Base-by-base conservation (phyloP, 1,140 invertebrate species). In the Cydia strobilella region DNA sequence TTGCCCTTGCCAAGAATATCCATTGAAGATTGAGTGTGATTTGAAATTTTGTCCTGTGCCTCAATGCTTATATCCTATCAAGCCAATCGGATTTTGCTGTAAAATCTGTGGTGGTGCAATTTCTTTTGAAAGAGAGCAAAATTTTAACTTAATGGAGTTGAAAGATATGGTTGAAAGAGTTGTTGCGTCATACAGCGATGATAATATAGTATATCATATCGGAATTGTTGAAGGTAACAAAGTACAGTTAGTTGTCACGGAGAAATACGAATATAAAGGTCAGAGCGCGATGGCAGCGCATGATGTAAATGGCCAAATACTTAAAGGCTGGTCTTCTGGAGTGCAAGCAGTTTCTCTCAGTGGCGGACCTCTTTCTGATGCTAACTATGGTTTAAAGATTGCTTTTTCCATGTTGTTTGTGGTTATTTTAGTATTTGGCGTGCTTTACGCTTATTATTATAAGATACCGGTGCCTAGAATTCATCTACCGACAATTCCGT, bases 81-180 rank as follows among this genome's bases (percentile, higher is more conserved):
- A 88, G 54, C 90, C 90, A 25, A 69, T 80, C 1, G 90, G 90
- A 5, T 87, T 89, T 76, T 92, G 90, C 69, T 92, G 90, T 79
- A 86, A 87, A 65, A 85, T 91, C 75, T 92, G 90, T 72, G 89
- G 90, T 4, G 90, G 88, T 4, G 78, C 74, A 7, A 77, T 91
- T n/a, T 62, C 73, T 1, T 86, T 90, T 74, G 77, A 90, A 72
- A 74, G 86, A 0, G 84, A 85, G 66, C 75, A 86, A 72, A 84
- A 77, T 35, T 92, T 90, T 66, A 84, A 87, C 62, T 82, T 86
- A 39, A 79, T 78, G 31, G 20, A 35, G 6, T 90, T 92, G 59
- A 83, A 85, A 54, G 80, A 86, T 59, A 73, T 84, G 6, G 84
- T 92, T 4, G 80, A 84, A 2, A 62, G 79, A 48, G 78, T 77